Conservation (phyloP, 2,113 vertebrate species). For the Apteryx mantelli region DNA sequence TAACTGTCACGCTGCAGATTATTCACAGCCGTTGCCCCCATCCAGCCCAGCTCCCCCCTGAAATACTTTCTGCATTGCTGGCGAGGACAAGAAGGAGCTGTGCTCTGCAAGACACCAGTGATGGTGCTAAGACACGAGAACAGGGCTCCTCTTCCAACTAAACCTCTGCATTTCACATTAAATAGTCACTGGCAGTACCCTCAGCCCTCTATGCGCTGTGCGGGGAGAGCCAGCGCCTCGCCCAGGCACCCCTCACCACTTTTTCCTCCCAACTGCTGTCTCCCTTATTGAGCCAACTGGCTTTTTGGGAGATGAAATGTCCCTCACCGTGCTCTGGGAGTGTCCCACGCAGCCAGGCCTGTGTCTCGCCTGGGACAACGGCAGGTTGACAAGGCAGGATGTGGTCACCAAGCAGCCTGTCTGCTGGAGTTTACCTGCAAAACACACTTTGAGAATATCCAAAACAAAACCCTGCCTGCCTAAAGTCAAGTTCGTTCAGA, state of each 20-base stretch:
- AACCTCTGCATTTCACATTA: too few species aligned
- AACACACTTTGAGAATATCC: background rate
- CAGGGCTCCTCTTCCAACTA: background rate
- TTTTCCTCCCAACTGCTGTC: background rate
- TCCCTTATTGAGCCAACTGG: background rate
- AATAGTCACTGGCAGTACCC: too few species aligned
- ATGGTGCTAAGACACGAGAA: background rate
- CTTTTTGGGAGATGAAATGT: background rate
- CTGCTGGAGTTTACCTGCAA: background rate
- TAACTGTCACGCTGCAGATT: accelerated
- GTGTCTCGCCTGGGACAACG: background rate
- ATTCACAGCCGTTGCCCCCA: background rate
- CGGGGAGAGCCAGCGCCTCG: too few species aligned
- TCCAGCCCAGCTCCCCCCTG: background rate
- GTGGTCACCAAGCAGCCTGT: background rate
- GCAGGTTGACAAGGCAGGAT: background rate
- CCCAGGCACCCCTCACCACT: background rate
- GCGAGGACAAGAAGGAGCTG: background rate
- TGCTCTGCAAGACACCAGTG: background rate
- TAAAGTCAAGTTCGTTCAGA: background rate
- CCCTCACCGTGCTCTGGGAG: background rate
- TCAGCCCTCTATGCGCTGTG: too few species aligned
- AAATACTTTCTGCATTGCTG: background rate
- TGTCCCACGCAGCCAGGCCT: background rate
- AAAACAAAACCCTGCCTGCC: background rate